A percentile compares a stretch with the other conserved stretches of the same genome.
Evolutionary conservation across 1,140 invertebrate species (phyloP).

Genomic region (Whitmania pigra): DNA sequence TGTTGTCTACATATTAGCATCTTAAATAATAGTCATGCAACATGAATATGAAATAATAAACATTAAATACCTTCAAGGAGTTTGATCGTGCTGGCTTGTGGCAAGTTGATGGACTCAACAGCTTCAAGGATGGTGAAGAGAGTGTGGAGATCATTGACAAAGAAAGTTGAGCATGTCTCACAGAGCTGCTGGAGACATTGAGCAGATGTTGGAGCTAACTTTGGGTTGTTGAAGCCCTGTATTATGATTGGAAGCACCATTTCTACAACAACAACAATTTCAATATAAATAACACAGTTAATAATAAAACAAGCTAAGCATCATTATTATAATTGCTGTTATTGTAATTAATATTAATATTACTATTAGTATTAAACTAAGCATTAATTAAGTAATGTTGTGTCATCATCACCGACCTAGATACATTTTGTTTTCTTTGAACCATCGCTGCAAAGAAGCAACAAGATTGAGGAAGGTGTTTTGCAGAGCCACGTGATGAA

Average conservation of each 20-base stretch:
- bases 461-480: slow-evolving; percentile 1
- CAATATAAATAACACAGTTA: slow-evolving; percentile 46
- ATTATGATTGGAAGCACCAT: slow-evolving; percentile 67
- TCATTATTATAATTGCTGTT: too few relatives aligned
- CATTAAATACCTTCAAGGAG: neutral
- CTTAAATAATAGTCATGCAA: too few relatives aligned
- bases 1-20: neutral
- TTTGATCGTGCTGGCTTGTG: neutral
- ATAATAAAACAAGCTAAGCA: too few relatives aligned
- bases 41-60: too few relatives aligned
- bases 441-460: slow-evolving; percentile 58
- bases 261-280: slow-evolving; percentile 55
- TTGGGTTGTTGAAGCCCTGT: slow-evolving; percentile 56
- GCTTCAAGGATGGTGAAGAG: slow-evolving; percentile 2
- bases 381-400: too few relatives aligned
- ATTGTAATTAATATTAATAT: too few relatives aligned
- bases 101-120: slow-evolving; percentile 6
- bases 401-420: slow-evolving; percentile 54
- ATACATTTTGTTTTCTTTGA: slow-evolving; percentile 73
- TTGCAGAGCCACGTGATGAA: slow-evolving; percentile 1
- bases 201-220: slow-evolving; percentile 63
- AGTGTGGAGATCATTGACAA: neutral
- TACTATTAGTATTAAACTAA: slow-evolving; percentile 53
- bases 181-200: slow-evolving; percentile 57
- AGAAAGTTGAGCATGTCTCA: slow-evolving; percentile 49